These are phyloP conservation scores for Drosophila demipolita DNA, from an alignment of 2,888 invertebrate genomes.

Conservation along the genomic window DNA sequence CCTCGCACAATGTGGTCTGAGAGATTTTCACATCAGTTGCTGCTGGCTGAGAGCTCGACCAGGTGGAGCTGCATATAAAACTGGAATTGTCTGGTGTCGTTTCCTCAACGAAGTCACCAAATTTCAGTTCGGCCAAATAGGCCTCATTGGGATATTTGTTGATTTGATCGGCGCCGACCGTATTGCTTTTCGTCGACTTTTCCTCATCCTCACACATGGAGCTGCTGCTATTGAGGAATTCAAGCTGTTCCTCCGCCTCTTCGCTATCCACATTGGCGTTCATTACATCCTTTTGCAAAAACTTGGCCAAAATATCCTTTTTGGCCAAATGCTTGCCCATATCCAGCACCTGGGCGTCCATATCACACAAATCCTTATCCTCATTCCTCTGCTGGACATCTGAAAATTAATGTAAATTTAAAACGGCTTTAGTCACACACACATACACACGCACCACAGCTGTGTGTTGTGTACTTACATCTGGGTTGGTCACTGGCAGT, in stretches of 20 bases:
- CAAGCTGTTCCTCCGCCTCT: conserved; percentile 65
- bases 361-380: not conserved
- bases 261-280: conserved; percentile 27
- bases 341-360: conserved; percentile 1
- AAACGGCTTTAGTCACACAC: not conserved
- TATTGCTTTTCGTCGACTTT: conserved; percentile 1
- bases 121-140: conserved; percentile 60
- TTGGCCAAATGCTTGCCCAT: conserved; percentile 60
- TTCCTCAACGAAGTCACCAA: conserved; percentile 76
- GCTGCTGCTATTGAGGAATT: conserved; percentile 82
- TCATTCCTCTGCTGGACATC: conserved; percentile 31
- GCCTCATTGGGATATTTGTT: conserved; percentile 26
- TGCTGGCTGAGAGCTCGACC: conserved; percentile 53
- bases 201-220: conserved; percentile 80
- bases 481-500: conserved; percentile 17
- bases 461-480: conserved; percentile 27
- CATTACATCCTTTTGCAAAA: conserved; percentile 45
- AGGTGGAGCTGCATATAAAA: conserved; percentile 71
- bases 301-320: conserved; percentile 75
- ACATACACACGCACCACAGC: not conserved
- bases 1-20: conserved; percentile 19
- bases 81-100: conserved; percentile 18
- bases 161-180: not conserved
- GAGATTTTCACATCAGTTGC: conserved; percentile 10
- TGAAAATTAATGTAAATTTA: conserved; percentile 1